Conservation (phyloP, 2,113 vertebrate species). For the Xenopus laevis region DNA sequence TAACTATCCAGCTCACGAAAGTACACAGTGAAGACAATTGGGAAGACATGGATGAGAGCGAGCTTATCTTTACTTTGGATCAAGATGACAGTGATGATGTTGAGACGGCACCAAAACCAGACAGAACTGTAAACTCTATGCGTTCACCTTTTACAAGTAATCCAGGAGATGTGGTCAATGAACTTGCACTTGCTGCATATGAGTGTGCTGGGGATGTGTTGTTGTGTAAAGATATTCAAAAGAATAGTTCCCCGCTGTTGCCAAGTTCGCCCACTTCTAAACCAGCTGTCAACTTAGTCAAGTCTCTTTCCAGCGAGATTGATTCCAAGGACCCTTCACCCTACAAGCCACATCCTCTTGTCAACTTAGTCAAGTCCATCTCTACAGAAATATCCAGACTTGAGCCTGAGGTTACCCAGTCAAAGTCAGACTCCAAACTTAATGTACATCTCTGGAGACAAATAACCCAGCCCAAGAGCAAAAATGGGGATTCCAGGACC, state of each 20-base stretch:
- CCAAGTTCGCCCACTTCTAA: slow-evolving; percentile 52
- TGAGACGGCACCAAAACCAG: slow-evolving; percentile 20
- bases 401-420: slow-evolving; percentile 71
- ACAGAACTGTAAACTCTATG: neutral
- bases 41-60: slow-evolving; percentile 56
- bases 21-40: slow-evolving; percentile 60
- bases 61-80: slow-evolving; percentile 64
- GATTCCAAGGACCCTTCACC: slow-evolving; percentile 65
- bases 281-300: slow-evolving; percentile 67
- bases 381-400: slow-evolving; percentile 73
- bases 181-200: slow-evolving; percentile 55
- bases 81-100: slow-evolving; percentile 57
- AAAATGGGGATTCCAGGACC: slow-evolving; percentile 69
- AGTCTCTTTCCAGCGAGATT: slow-evolving; percentile 72
- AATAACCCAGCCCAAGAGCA: slow-evolving; percentile 66
- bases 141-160: neutral
- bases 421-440: slow-evolving; percentile 75
- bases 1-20: slow-evolving; percentile 67
- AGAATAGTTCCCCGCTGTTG: neutral
- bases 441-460: slow-evolving; percentile 76
- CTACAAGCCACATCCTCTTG: slow-evolving; percentile 66
- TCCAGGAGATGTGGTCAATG: neutral
- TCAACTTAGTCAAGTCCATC: slow-evolving; percentile 78
- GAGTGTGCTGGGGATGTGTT: slow-evolving; percentile 52
- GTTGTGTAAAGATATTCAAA: slow-evolving; percentile 29